Base-by-base conservation (phyloP, 2,797 vertebrate genomes). In the Betta splendens region DNA sequence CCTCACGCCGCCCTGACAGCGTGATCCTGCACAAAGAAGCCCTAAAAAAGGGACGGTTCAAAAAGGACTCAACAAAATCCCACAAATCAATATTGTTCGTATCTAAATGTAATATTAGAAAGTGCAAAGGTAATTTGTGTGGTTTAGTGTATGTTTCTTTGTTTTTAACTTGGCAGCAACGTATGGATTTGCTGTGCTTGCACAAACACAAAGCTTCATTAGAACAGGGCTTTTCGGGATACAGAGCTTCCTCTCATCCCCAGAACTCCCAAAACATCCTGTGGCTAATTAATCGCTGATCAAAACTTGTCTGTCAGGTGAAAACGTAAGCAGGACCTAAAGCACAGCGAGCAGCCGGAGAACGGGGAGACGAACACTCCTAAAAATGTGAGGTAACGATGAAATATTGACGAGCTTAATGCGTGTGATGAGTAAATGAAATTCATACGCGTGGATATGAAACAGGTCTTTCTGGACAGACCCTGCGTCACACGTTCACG, bases 251-350 rank as follows among this genome's bases (percentile, higher is more conserved):
- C 69, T 78, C 82, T 79, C 67, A 76, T 69, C 69, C 69, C 65
- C 66, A 50, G 64, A 74, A 77, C 62, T 69, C 69, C 59, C 61
- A 50, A 63, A 85, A 81, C 76, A 67, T 66, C 69, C 60, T 60
- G 69, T n/a, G 60, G 75, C 72, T 81, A 83, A 87, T 89, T 84
- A 89, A 77, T n/a, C 61, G 72, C 63, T 47, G 38, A 69, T 75
- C 50, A 68, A 64, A 79, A 80, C 9, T n/a, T 15, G 15, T 53
- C 61, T 75, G 67, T 70, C 59, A 72, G 66, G 77, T 68, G 4
- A 18, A 69, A 51, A 72, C 39, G 59, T 50, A 69, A 79, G 54
- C 48, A 2, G 49, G 72, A 56, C 26, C 40, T 61, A 45, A 61
- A 79, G 26, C 49, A 44, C 43, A 75, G 70, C 35, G 61, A 59